Percentiles rank a stretch among this genome's conserved stretches.
Conservation (phyloP, 2,888 invertebrate species). For the Lithophane leautieri region DNA sequence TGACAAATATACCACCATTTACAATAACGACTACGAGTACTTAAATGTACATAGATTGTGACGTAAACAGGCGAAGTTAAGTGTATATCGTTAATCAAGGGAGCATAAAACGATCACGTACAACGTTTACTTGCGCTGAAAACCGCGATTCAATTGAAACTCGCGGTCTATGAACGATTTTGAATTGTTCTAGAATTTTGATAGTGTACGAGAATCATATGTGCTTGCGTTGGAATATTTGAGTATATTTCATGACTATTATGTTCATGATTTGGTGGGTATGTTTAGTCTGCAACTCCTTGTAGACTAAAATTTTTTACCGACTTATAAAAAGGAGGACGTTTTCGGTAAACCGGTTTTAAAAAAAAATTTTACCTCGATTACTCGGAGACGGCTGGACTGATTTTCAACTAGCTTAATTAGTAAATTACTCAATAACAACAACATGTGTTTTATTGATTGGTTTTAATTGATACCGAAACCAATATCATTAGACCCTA, state of each 20-base stretch:
- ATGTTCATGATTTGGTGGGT: background rate
- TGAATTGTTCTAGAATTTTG: slow-evolving; percentile 33
- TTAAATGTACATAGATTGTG: slow-evolving; percentile 63
- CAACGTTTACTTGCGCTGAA: slow-evolving; percentile 42
- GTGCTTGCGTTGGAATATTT: background rate
- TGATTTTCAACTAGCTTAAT: background rate
- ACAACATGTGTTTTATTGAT: background rate
- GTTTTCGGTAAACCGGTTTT: too few relatives aligned
- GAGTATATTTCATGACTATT: background rate
- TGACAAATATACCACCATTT: slow-evolving; percentile 67
- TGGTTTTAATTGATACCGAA: background rate
- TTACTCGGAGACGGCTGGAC: too few relatives aligned
- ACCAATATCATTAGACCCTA: slow-evolving; percentile 16
- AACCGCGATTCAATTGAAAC: slow-evolving; percentile 46
- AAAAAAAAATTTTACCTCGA: too few relatives aligned
- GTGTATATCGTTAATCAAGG: slow-evolving; percentile 58
- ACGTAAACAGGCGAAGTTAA: slow-evolving; percentile 54
- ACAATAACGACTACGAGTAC: slow-evolving; percentile 58
- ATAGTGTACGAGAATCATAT: background rate
- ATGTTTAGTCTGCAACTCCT: background rate
- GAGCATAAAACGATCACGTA: slow-evolving; percentile 51
- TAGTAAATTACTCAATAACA: background rate
- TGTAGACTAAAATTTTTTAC: background rate
- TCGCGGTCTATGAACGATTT: slow-evolving; percentile 32
- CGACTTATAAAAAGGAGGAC: too few relatives aligned